These are phyloP conservation scores for Silurus meridionalis DNA, from an alignment of 2,113 vertebrate species.

Conservation along the genomic window DNA sequence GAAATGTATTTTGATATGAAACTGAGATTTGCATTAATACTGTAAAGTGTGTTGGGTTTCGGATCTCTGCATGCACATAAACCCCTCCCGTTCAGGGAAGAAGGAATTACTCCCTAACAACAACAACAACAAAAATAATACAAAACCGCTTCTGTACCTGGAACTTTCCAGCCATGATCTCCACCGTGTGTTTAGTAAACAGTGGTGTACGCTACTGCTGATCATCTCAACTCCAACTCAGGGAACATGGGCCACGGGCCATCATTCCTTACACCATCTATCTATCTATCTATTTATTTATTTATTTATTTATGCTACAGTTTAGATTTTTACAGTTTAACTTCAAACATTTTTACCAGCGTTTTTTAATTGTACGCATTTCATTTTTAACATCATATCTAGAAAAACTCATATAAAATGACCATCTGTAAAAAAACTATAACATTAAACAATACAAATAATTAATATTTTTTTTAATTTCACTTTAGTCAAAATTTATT, in stretches of 20 bases:
- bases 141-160: slow-evolving; percentile 56
- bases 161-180: slow-evolving; percentile 61
- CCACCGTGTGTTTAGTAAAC: slow-evolving; percentile 72
- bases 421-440: neutral
- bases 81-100: neutral
- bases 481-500: neutral
- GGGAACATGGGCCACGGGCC: neutral
- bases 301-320: neutral
- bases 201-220: slow-evolving; percentile 57
- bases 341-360: neutral
- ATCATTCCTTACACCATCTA: neutral
- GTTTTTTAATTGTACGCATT: neutral
- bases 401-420: neutral
- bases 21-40: neutral
- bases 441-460: neutral
- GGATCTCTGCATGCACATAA: neutral
- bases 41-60: neutral
- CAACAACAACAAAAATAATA: neutral
- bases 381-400: neutral
- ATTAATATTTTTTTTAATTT: neutral
- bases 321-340: no score
- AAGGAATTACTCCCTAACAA: neutral
- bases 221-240: slow-evolving; percentile 54
- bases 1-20: neutral
- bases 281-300: neutral